Conservation (phyloP, 2,888 invertebrate species). For the Ephialtes manifestator region DNA sequence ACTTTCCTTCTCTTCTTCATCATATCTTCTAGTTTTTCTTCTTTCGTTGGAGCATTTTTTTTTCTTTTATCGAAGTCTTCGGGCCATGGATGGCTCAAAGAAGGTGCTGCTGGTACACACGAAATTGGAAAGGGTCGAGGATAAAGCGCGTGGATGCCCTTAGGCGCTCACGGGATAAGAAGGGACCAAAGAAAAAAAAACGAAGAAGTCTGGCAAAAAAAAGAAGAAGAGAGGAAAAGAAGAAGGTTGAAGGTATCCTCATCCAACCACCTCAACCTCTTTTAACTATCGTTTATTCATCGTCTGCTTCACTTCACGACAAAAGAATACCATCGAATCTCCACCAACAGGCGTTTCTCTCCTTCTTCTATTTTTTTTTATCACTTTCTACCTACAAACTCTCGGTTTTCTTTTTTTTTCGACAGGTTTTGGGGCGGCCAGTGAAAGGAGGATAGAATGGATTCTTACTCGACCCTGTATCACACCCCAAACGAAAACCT, state of each 20-base stretch:
- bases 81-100: conserved; percentile 11
- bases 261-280: conserved; percentile 33
- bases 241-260: conserved; percentile 29
- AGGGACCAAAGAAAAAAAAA: neutral
- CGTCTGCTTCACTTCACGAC: conserved; percentile 67
- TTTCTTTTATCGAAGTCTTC: conserved; percentile 15
- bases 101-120: neutral
- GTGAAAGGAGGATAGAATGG: conserved; percentile 43
- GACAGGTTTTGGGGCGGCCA: conserved; percentile 46
- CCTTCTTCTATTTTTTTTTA: conserved; percentile 32
- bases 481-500: conserved; percentile 17
- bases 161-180: conserved; percentile 19
- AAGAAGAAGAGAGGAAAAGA: conserved; percentile 17
- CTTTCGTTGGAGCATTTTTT: neutral
- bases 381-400: conserved; percentile 16
- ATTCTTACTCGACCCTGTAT: conserved; percentile 49
- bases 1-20: neutral
- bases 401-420: conserved; percentile 14
- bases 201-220: neutral
- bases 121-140: conserved; percentile 38
- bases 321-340: conserved; percentile 67
- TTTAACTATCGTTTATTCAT: conserved; percentile 71
- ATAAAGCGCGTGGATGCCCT: conserved; percentile 20
- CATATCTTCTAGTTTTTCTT: neutral
- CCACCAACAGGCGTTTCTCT: conserved; percentile 41